phyloP scores from a whole-genome alignment of 92 coral and sea anemone species.

The Palythoa grandiflora region DNA sequence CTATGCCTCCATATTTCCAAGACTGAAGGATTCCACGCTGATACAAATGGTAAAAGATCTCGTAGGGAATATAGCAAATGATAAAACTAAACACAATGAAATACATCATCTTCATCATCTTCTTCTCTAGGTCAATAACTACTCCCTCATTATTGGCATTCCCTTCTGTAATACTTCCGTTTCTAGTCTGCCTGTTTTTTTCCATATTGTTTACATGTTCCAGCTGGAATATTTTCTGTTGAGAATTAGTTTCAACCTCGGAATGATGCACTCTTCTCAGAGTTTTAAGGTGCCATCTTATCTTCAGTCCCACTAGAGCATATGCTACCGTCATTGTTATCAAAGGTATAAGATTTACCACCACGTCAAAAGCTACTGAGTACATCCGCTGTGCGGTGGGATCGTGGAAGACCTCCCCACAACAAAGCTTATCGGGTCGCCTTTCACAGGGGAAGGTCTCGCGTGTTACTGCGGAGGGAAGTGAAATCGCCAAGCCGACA shows the following conservation, averaged over 20 bases:
- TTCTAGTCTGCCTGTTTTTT: not conserved
- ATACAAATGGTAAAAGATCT: not conserved
- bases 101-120: conserved; percentile 20
- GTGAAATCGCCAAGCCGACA: conserved; percentile 22
- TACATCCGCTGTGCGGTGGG: conserved; percentile 28
- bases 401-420: not conserved
- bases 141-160: not conserved
- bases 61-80: conserved; percentile 23
- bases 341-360: conserved; percentile 20
- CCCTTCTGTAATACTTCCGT: too few relatives aligned
- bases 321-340: conserved; percentile 30
- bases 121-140: conserved; percentile 16
- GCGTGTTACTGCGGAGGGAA: conserved; percentile 37
- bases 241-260: not conserved
- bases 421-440: not conserved
- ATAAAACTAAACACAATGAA: conserved; percentile 21
- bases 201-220: not conserved
- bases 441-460: not conserved
- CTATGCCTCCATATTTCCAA: conserved; percentile 33
- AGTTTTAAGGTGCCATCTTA: conserved; percentile 14
- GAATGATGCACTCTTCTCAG: not conserved
- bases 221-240: not conserved
- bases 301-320: conserved; percentile 15
- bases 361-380: conserved; percentile 39
- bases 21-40: not conserved